Evolutionary conservation across 2,113 vertebrate species (phyloP), one percentile per base, ranked within the genome.

Genomic region (Lagenorhynchus albirostris): DNA sequence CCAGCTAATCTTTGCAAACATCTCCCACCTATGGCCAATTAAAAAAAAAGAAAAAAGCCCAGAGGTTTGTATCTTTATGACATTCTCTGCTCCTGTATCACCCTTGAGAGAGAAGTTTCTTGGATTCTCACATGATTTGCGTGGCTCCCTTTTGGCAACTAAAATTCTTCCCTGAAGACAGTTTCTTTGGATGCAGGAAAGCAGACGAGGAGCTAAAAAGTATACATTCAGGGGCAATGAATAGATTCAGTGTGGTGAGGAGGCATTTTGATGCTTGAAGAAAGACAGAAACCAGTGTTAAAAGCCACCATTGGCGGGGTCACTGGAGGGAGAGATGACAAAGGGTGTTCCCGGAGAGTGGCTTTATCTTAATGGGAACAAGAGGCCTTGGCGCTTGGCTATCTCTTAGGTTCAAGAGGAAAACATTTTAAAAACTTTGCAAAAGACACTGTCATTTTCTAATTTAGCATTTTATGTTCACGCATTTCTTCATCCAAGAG

Each of bases 341-440:
- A 33, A 33, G 58, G 15, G n/a, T 14, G 63, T 83, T 60, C 65
- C 53, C 47, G 8, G 63, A 79, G 55, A 81, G 18, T 5, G 50
- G 29, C 47, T 85, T 90, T 97, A 91, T 96, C 95, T 95, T 95
- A 93, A 95, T 60, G 71, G 47, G 38, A 67, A 77, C 76, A 74
- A 90, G 91, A 91, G 63, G 44, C 3, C 94, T 31, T 88, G 85
- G 88, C 94, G 41, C 44, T 84, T 41, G 0, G 53, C 84, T 97
- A 71, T 95, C 93, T 95, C 50, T 76, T 68, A 67, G 65, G 44
- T 67, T 89, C 68, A 87, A 86, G 67, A 97, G 83, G 58, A 70
- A 92, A 97, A 81, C 74, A 65, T 71, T 63, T 91, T 15, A 60
- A 44, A 96, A 87, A 55, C 17, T 60, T 89, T 89, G 81, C 36